A percentile compares a stretch with the other conserved stretches of the same genome.
These are phyloP conservation scores for Macrosiphum euphorbiae DNA, from an alignment of 2,888 invertebrate genomes.

Conservation along the genomic window DNA sequence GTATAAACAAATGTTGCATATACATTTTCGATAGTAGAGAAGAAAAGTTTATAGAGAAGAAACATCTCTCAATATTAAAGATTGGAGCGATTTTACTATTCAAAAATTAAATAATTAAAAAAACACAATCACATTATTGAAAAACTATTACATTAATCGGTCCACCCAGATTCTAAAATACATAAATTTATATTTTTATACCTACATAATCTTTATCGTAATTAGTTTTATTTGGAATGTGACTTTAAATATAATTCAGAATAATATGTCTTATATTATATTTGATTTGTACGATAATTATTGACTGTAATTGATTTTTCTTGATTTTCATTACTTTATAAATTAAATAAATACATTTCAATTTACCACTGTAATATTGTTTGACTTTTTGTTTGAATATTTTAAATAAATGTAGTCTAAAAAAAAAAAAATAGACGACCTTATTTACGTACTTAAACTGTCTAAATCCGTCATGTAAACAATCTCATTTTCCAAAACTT, in stretches of 20 bases:
- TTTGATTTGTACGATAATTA: not conserved
- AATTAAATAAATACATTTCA: conserved; percentile 14
- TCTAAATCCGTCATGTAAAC: not conserved
- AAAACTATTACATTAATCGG: not conserved
- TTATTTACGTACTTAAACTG: not conserved
- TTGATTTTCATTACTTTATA: not conserved
- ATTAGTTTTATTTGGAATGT: conserved; percentile 36
- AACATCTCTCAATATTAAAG: too few species aligned
- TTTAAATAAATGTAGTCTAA: not conserved
- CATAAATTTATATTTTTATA: not conserved
- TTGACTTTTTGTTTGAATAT: not conserved
- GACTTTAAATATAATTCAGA: not conserved
- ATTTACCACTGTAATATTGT: not conserved
- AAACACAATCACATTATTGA: too few species aligned
- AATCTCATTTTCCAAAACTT: not conserved
- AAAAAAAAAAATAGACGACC: not conserved
- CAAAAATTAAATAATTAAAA: too few species aligned
- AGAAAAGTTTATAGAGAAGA: too few species aligned
- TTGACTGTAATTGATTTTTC: not conserved
- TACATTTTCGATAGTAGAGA: too few species aligned
- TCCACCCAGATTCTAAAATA: not conserved
- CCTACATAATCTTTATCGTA: not conserved
- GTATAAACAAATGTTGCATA: too few species aligned
- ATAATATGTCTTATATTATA: conserved; percentile 35
- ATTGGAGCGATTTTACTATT: too few species aligned